phyloP scores from a whole-genome alignment of 2,113 vertebrate genomes.

The Sterrhoptilus dennistouni region DNA sequence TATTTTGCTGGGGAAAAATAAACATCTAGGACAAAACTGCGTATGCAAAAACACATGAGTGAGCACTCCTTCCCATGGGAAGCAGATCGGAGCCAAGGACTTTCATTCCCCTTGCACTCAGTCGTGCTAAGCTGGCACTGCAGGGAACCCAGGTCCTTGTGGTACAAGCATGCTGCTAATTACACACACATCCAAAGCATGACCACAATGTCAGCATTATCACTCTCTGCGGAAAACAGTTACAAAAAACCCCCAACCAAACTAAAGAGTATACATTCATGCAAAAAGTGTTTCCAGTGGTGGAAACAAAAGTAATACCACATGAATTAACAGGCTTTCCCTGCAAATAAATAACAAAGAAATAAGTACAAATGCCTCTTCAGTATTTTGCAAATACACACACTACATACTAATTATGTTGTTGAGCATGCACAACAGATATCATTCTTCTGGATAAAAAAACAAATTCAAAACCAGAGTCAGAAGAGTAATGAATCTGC shows the following conservation, averaged over 20 bases:
- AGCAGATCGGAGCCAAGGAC: background rate
- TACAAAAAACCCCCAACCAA: background rate
- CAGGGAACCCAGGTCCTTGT: background rate
- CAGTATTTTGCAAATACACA: background rate
- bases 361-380: background rate
- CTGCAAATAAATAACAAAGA: background rate
- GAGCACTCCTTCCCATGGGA: background rate
- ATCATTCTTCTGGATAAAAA: background rate
- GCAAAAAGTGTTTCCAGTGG: background rate
- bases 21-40: background rate
- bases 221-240: background rate
- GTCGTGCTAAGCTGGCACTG: background rate
- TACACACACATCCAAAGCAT: background rate
- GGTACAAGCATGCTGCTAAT: background rate
- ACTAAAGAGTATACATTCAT: background rate
- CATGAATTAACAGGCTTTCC: background rate
- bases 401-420: background rate
- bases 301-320: slow-evolving; percentile 11
- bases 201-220: background rate
- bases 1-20: background rate
- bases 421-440: background rate
- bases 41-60: accelerated
- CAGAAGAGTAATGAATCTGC: background rate
- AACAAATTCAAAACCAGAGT: background rate
- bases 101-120: background rate